Evolutionary conservation across 2,888 invertebrate genomes (phyloP).

Genomic region (Formica aserva): DNA sequence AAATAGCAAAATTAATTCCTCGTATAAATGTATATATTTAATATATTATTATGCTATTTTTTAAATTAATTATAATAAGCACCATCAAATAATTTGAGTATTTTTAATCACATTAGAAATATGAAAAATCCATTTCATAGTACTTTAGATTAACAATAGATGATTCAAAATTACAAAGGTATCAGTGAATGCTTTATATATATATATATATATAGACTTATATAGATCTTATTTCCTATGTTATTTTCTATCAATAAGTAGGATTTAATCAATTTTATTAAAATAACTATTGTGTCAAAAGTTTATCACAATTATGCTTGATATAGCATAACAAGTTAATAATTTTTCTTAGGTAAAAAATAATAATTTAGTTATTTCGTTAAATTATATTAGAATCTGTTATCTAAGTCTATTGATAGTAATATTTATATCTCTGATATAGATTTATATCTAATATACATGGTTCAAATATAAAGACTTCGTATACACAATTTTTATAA

Average conservation of each 20-base stretch:
- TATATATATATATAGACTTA: background rate
- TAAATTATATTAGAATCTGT: constrained; percentile 20
- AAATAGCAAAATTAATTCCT: background rate
- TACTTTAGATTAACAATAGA: background rate
- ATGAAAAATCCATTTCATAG: background rate
- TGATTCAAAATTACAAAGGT: background rate
- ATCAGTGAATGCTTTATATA: background rate
- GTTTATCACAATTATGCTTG: constrained; percentile 32
- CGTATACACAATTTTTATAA: background rate
- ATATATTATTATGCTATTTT: background rate
- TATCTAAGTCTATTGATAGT: background rate
- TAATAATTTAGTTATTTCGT: background rate
- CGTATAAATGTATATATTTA: background rate
- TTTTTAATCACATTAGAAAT: constrained; percentile 5
- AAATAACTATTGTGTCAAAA: constrained; percentile 1
- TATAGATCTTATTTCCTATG: background rate
- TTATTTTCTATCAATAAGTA: background rate
- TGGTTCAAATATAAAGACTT: background rate
- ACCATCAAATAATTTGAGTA: background rate
- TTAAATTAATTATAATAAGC: background rate
- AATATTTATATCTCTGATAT: background rate
- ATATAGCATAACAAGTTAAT: background rate
- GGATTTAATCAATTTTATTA: background rate
- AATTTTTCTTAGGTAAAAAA: background rate
- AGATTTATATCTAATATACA: background rate